Base-by-base conservation (phyloP, 2,797 vertebrate genomes). In the Sebastes hubbsi region DNA sequence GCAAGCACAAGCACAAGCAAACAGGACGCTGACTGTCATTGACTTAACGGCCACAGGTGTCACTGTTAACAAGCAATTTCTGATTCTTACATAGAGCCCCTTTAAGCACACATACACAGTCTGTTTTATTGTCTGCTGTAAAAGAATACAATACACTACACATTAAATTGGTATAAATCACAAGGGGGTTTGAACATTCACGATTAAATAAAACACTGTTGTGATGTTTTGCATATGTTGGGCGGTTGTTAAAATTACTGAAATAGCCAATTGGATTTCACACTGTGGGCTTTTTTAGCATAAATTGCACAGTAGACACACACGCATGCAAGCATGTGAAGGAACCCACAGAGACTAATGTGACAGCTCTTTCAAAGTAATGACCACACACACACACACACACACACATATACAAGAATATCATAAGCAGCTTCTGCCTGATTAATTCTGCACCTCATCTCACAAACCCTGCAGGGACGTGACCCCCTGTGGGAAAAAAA, bases 401-500 rank as follows among this genome's bases (percentile, higher is more conserved):
- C 30, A 46, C 55, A 74, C 65, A 82, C 38, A 78, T 18, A 77
- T 59, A 79, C n/a, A 67, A 1, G 38, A 71, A 77, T 69, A 54
- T 79, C 64, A 78, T 18, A 24, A 69, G 67, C 5, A 75, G 72
- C 69, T 49, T 83, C 61, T 22, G 84, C 63, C 70, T 88, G 84
- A 92, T 88, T 86, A 87, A 88, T 81, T 86, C 77, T 74, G 61
- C 71, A 74, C 77, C 67, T 83, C 55, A 34, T 77, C 20, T 67
- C 54, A 68, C 68, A 76, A 73, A 82, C 52, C 74, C 85, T 81
- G 61, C 81, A 72, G 78, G 77, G 84, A 88, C 60, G 6, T 72
- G 84, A 92, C 79, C 83, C 64, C 29, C 24, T 18, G 46, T 64
- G 36, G 12, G 4, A 2, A 24, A 72, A 82, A 72, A 72, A 82